Evolutionary conservation across 2,797 vertebrate species (phyloP).

Genomic region (Sibirionetta formosa): DNA sequence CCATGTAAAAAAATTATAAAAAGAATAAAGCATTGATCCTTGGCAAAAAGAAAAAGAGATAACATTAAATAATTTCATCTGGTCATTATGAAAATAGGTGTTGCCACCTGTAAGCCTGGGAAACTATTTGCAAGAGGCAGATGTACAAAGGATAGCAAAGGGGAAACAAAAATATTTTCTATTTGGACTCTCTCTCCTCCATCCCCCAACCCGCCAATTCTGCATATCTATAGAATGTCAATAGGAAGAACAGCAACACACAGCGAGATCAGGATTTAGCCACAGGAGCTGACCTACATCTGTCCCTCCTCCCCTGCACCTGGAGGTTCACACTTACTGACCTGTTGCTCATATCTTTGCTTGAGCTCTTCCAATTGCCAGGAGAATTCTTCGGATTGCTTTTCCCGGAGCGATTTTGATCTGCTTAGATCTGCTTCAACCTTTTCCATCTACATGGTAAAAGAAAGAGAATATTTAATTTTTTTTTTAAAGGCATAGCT

Average conservation of each 20-base stretch:
- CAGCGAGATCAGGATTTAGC: not conserved
- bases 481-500: not conserved
- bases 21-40: not conserved
- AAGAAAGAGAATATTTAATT: constrained; percentile 82
- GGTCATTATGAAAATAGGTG: constrained; percentile 41
- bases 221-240: not conserved
- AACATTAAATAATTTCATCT: not conserved
- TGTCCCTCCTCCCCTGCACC: not conserved
- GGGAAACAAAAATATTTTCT: constrained; percentile 38
- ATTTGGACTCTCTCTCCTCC: not conserved
- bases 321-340: constrained; percentile 79
- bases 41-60: constrained; percentile 32
- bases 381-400: constrained; percentile 91
- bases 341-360: constrained; percentile 92
- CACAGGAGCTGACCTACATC: not conserved
- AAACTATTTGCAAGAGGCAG: not conserved
- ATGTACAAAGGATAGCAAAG: not conserved
- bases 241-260: not conserved
- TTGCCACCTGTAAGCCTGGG: constrained; percentile 53
- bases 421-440: constrained; percentile 91
- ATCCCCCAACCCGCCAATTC: not conserved
- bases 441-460: constrained; percentile 90
- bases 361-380: constrained; percentile 89
- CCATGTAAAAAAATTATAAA: not conserved
- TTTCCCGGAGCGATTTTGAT: constrained; percentile 92